Base-by-base conservation (phyloP, 2,797 vertebrate species). In the Balearica regulorum region DNA sequence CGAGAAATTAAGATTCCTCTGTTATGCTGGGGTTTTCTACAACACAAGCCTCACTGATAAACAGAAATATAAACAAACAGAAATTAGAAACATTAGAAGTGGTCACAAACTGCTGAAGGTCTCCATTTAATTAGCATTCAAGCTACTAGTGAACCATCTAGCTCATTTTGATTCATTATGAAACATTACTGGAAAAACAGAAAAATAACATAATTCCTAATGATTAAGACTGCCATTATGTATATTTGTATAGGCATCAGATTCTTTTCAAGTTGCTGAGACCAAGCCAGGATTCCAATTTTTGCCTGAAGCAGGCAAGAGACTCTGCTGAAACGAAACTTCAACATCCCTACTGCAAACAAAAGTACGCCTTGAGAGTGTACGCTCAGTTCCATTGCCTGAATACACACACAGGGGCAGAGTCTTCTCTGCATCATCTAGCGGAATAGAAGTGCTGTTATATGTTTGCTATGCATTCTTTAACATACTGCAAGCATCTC, bases 171-270 rank as follows among this genome's bases (percentile, higher is more conserved):
- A 83, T 89, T 95, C 92, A 96, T 97, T 94, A 96, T 78, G 54
- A 86, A 94, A 90, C 90, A 94, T 81, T 93, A 92, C 68, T 91
- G 93, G 37, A 97, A 92, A 96, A 97, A 97, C 48, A 76, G 77
- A 93, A 94, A 97, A 91, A 97, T 95, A 97, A 91, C 94, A 94
- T 97, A 95, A 96, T 95, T 95, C 78, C 79, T 97, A 96, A 97
- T 96, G 91, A 94, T 91, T 94, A 94, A 95, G 96, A 93, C 84
- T 55, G 65, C 83, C 87, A 96, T 96, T 97, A 96, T 96, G 77
- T 72, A 79, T 83, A 93, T 94, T 97, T 97, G 86, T 96, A 87
- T 82, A 94, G 75, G 61, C 96, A 97, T 96, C 84, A 94, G 70
- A 72, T 92, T 96, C 93, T 96, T 96, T 95, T 96, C 82, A 98